A percentile compares a stretch with the other conserved stretches of the same genome.
Conservation (phyloP, 2,113 vertebrate genomes). For the Raja brachyura region DNA sequence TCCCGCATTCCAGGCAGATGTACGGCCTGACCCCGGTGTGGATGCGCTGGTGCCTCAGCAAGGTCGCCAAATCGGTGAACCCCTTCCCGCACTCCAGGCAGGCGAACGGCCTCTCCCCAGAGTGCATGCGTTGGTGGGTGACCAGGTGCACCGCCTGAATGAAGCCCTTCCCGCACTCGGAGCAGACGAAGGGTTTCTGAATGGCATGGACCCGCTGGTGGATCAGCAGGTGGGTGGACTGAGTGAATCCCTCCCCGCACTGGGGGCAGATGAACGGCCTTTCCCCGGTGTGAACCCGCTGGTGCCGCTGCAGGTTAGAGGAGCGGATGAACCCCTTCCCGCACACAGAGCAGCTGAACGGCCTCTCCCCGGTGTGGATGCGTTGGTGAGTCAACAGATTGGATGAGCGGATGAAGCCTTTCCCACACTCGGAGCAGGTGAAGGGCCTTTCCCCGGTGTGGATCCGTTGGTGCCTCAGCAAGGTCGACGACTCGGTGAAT, state of each 20-base stretch:
- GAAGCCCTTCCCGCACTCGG: background rate
- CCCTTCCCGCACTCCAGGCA: background rate
- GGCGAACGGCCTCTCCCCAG: background rate
- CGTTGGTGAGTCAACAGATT: background rate
- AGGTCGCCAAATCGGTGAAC: too few species aligned
- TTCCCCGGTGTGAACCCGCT: background rate
- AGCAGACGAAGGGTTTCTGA: background rate
- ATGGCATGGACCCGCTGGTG: background rate
- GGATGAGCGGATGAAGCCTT: too few species aligned
- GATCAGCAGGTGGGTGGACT: background rate
- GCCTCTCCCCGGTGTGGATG: background rate
- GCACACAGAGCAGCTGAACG: background rate
- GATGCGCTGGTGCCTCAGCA: background rate
- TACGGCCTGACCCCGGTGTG: background rate
- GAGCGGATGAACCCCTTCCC: too few species aligned
- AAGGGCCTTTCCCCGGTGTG: constrained; percentile 25
- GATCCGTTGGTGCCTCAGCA: background rate
- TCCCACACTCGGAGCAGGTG: background rate
- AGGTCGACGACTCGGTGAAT: too few species aligned
- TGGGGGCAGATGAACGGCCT: background rate
- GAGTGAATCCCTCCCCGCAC: background rate
- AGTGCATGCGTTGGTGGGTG: background rate
- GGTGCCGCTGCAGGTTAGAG: background rate
- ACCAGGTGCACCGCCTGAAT: background rate
- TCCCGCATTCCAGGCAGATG: background rate